Conservation (phyloP, 2,888 invertebrate genomes). For the Amphimallon solstitiale region DNA sequence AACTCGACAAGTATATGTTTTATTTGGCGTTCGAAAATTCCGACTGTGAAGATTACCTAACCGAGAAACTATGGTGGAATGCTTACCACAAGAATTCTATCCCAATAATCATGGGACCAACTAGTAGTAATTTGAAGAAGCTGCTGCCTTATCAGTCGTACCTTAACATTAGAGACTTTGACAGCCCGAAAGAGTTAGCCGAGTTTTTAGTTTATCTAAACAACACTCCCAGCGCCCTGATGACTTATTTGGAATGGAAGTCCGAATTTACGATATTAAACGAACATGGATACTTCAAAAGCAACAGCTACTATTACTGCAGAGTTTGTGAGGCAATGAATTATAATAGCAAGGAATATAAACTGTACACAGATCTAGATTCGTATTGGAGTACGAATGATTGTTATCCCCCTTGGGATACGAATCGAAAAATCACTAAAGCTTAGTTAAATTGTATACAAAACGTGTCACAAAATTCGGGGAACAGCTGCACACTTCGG, state of each 20-base stretch:
- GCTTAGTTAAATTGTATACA: not conserved
- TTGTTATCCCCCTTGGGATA: slow-evolving; percentile 55
- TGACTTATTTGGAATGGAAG: slow-evolving; percentile 71
- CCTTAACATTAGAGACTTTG: slow-evolving; percentile 69
- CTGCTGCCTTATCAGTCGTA: slow-evolving; percentile 73
- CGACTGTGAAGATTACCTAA: slow-evolving; percentile 75
- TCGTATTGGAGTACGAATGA: slow-evolving; percentile 60
- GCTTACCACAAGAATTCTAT: slow-evolving; percentile 71
- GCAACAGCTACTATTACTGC: slow-evolving; percentile 70
- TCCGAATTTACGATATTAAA: slow-evolving; percentile 67
- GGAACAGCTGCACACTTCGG: too few relatives aligned
- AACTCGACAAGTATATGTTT: slow-evolving; percentile 71
- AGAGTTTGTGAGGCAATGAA: slow-evolving; percentile 75
- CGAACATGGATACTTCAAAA: slow-evolving; percentile 77
- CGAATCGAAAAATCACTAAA: not conserved
- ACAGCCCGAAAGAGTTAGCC: slow-evolving; percentile 65
- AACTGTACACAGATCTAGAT: slow-evolving; percentile 61
- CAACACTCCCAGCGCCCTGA: slow-evolving; percentile 58
- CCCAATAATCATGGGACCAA: slow-evolving; percentile 74
- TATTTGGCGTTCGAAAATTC: slow-evolving; percentile 78
- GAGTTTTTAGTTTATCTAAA: slow-evolving; percentile 66
- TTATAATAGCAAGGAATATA: slow-evolving; percentile 65
- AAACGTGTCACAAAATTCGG: too few relatives aligned
- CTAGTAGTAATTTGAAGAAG: slow-evolving; percentile 60
- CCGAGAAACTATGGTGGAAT: slow-evolving; percentile 77